A percentile compares a stretch with the other conserved stretches of the same genome.
These are phyloP conservation scores for Phenganax stokvisi DNA, from an alignment of 92 coral and sea anemone genomes.

Conservation along the genomic window DNA sequence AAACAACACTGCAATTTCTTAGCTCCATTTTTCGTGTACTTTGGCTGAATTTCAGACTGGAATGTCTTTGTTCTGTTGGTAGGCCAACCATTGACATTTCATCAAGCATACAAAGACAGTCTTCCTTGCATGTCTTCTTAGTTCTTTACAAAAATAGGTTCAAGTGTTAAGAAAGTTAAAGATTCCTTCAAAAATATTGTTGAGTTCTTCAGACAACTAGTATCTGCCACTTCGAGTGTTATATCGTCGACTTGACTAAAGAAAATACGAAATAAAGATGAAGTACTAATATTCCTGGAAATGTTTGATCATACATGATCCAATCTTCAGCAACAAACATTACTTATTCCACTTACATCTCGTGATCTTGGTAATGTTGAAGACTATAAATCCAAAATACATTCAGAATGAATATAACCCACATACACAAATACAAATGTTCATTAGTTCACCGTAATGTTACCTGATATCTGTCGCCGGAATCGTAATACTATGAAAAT, in stretches of 20 bases:
- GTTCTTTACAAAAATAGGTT: slow-evolving; percentile 13
- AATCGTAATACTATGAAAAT: background rate
- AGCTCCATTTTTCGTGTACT: too few species aligned
- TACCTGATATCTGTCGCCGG: slow-evolving; percentile 12
- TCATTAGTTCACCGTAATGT: background rate
- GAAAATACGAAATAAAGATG: background rate
- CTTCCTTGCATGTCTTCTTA: background rate
- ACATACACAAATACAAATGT: background rate
- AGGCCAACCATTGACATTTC: too few species aligned
- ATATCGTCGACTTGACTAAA: slow-evolving; percentile 30
- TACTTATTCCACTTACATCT: slow-evolving; percentile 34
- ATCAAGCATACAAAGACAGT: background rate
- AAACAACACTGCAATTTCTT: too few species aligned
- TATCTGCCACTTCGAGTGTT: slow-evolving; percentile 26
- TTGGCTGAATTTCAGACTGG: too few species aligned
- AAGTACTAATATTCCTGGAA: background rate
- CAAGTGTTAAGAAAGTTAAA: background rate
- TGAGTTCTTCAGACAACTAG: background rate
- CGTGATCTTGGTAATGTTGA: slow-evolving; percentile 59
- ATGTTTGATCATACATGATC: background rate
- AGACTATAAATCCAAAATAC: slow-evolving; percentile 37
- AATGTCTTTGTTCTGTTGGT: too few species aligned
- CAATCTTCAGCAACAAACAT: background rate
- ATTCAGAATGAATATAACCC: background rate
- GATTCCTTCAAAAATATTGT: background rate